Evolutionary conservation across 1,140 invertebrate species (phyloP).

Genomic region (Schlechtendalia chinensis): DNA sequence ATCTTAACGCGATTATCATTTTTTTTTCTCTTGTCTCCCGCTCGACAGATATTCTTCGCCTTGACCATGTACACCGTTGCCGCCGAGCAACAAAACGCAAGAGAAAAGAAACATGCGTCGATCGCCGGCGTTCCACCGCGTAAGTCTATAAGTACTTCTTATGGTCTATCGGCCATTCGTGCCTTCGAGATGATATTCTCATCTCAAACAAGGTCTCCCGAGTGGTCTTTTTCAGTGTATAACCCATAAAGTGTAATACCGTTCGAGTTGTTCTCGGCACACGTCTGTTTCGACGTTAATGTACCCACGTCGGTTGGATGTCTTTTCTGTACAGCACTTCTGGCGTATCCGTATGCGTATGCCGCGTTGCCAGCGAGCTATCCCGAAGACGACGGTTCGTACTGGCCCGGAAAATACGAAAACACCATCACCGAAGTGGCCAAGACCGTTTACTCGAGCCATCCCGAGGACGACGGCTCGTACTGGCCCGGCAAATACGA

Average conservation of each 20-base stretch:
- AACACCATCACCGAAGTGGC: neutral
- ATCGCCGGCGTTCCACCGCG: constrained; percentile 5
- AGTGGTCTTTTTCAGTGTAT: too few relatives aligned
- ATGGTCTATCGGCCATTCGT: too few relatives aligned
- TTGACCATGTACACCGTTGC: constrained; percentile 41
- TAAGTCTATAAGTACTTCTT: neutral
- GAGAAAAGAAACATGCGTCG: constrained; percentile 47
- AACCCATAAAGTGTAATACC: too few relatives aligned
- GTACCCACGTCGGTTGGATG: too few relatives aligned
- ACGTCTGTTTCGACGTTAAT: too few relatives aligned
- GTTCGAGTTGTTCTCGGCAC: too few relatives aligned
- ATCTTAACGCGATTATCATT: too few relatives aligned
- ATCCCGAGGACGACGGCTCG: constrained; percentile 52
- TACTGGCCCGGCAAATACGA: constrained; percentile 52
- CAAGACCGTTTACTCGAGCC: constrained; percentile 1
- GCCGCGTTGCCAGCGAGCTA: constrained; percentile 40
- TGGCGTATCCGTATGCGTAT: constrained; percentile 36
- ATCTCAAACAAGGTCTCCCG: too few relatives aligned
- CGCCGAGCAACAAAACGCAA: neutral
- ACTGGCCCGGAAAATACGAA: constrained; percentile 52
- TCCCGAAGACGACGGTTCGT: constrained; percentile 52
- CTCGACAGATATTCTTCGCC: constrained; percentile 35
- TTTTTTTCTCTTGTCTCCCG: too few relatives aligned
- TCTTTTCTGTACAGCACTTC: neutral
- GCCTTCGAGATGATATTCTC: too few relatives aligned